These are phyloP conservation scores for Chelmon rostratus DNA, from an alignment of 2,797 vertebrate species.

Conservation along the genomic window DNA sequence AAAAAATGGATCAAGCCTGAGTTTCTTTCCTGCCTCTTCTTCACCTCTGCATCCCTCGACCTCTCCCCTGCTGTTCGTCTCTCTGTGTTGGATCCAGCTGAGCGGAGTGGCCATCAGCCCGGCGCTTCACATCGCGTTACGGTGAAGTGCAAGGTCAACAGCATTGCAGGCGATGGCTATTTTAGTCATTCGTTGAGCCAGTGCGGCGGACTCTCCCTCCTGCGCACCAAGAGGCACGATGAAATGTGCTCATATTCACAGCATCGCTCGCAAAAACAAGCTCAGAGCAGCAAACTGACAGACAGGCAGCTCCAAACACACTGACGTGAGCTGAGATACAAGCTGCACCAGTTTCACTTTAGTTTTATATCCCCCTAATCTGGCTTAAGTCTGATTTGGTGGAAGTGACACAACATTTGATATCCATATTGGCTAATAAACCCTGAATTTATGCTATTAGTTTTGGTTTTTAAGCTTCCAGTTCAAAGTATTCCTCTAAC, in stretches of 20 bases:
- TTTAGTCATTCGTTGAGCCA: slow-evolving; percentile 23
- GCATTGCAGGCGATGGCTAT: slow-evolving; percentile 22
- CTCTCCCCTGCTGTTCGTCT: neutral
- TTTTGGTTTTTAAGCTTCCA: slow-evolving; percentile 5
- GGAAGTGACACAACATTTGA: slow-evolving; percentile 10
- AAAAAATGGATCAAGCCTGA: neutral
- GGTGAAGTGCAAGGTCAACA: slow-evolving; percentile 49
- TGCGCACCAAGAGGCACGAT: neutral
- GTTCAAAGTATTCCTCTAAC: slow-evolving; percentile 3
- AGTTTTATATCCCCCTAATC: neutral
- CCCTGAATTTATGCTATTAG: neutral
- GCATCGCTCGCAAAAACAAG: neutral
- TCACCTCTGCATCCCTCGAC: neutral
- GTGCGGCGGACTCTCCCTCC: slow-evolving; percentile 1
- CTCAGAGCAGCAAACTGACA: neutral
- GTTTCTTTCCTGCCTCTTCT: neutral
- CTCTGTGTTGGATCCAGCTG: slow-evolving; percentile 4
- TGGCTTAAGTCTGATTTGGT: neutral
- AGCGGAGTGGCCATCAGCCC: slow-evolving; percentile 19
- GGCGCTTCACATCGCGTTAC: slow-evolving; percentile 33
- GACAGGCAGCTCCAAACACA: neutral
- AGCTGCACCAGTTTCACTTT: neutral
- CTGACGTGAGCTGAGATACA: neutral
- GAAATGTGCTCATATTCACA: neutral
- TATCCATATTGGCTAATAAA: neutral